Evolutionary conservation across 1,140 invertebrate genomes (phyloP).

Genomic region (Brachionus plicatilis): DNA sequence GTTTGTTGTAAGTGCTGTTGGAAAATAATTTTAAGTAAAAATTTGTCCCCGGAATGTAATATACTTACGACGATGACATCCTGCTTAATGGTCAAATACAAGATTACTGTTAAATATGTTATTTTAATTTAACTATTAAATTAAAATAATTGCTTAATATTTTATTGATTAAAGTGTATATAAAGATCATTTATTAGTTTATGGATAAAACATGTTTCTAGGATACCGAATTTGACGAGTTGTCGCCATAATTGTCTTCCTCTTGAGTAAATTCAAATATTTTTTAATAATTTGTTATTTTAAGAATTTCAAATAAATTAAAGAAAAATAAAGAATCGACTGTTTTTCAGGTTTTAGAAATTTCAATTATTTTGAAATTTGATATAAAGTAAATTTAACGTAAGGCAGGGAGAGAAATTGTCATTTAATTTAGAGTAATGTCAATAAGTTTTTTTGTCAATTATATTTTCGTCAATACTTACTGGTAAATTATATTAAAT

Average conservation of each 20-base stretch:
- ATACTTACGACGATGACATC: conserved; percentile 29
- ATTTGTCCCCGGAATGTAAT: background rate
- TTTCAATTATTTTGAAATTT: too few species aligned
- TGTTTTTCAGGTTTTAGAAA: too few species aligned
- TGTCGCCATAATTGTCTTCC: background rate
- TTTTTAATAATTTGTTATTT: too few species aligned
- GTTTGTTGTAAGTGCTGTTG: conserved; percentile 49
- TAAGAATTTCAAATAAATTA: too few species aligned
- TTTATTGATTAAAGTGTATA: background rate
- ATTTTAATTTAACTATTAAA: background rate
- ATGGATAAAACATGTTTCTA: background rate
- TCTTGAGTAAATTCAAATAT: background rate
- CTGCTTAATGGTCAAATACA: background rate
- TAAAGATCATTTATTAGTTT: background rate
- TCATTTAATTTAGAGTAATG: too few species aligned
- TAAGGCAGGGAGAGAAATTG: too few species aligned
- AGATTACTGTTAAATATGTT: background rate
- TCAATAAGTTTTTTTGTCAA: too few species aligned
- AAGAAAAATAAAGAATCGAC: too few species aligned
- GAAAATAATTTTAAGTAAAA: background rate
- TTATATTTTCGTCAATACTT: too few species aligned
- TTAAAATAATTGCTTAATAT: background rate
- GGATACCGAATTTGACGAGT: background rate
- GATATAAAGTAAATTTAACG: too few species aligned
- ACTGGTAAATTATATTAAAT: too few species aligned